phyloP scores from a whole-genome alignment of 37 sponge, comb jelly and placozoan genomes.

The Halichondria panicea region DNA sequence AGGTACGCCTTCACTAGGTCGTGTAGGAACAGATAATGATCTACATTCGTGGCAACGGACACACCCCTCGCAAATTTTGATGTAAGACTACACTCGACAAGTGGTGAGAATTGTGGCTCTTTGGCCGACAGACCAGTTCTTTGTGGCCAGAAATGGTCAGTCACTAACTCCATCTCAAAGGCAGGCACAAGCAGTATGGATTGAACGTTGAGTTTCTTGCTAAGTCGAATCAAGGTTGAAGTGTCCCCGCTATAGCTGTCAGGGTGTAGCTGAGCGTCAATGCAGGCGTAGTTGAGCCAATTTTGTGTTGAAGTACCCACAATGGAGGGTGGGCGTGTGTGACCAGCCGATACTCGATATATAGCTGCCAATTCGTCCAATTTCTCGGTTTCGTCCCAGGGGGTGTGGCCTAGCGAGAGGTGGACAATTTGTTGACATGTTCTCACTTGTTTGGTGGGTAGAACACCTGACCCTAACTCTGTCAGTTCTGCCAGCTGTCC shows the following conservation, averaged over 20 bases:
- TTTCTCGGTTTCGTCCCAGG: background rate
- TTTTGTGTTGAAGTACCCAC: constrained; percentile 31
- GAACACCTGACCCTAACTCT: background rate
- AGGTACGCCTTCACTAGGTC: constrained; percentile 79
- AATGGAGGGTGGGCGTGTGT: constrained; percentile 37
- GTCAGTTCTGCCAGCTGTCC: too few species aligned
- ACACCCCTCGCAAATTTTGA: constrained; percentile 68
- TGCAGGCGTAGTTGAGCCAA: constrained; percentile 73
- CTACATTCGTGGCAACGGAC: constrained; percentile 83
- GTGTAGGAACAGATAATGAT: constrained; percentile 93
- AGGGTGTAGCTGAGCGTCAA: constrained; percentile 45
- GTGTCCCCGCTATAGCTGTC: constrained; percentile 1
- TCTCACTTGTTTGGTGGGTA: too few species aligned
- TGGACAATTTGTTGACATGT: constrained; percentile 61
- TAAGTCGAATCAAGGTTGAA: constrained; percentile 27
- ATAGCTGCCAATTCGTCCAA: constrained; percentile 35
- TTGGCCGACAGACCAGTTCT: background rate
- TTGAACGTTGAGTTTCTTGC: constrained; percentile 40
- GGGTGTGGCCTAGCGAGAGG: constrained; percentile 31
- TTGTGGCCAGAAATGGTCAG: constrained; percentile 85
- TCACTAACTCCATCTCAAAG: constrained; percentile 54
- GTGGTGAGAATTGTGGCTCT: constrained; percentile 8
- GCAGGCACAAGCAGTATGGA: constrained; percentile 70
- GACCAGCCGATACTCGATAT: constrained; percentile 55
- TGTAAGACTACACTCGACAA: constrained; percentile 72